These are phyloP conservation scores for Drosophila ogumai DNA, from an alignment of 1,140 invertebrate genomes.

Conservation along the genomic window DNA sequence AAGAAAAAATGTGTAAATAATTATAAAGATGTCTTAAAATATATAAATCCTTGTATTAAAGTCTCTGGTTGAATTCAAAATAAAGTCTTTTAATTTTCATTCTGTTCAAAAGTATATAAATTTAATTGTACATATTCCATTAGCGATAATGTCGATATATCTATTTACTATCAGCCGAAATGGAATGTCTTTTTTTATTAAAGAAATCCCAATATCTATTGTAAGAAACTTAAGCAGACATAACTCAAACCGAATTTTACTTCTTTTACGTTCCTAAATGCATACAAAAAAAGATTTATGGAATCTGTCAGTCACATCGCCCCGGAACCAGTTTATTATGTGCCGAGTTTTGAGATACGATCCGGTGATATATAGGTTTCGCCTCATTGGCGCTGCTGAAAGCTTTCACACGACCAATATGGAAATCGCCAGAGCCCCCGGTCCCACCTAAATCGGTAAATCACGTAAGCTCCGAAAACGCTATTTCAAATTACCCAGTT, in stretches of 20 bases:
- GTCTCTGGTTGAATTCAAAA: no score
- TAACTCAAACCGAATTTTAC: neutral
- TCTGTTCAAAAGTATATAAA: no score
- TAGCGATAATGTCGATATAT: no score
- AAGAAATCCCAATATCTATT: neutral
- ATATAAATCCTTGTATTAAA: no score
- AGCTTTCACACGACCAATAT: conserved; percentile 45
- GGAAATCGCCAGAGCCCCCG: conserved; percentile 15
- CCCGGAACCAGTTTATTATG: conserved; percentile 43
- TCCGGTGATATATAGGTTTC: conserved; percentile 35
- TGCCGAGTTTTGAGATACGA: conserved; percentile 27
- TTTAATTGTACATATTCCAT: no score
- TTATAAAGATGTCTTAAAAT: no score
- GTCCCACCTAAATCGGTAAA: conserved; percentile 25
- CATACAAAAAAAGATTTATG: conserved; percentile 12
- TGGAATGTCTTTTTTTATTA: no score
- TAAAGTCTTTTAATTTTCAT: no score
- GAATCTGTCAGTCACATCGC: conserved; percentile 20
- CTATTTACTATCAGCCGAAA: no score
- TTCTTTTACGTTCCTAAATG: neutral
- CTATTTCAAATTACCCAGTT: conserved; percentile 44
- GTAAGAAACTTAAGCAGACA: neutral
- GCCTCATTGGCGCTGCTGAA: conserved; percentile 25
- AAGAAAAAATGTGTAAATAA: no score
- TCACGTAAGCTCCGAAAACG: conserved; percentile 40